Base-by-base conservation (phyloP, 53 echinoderm and acorn worm genomes). In the Arbacia lixula region DNA sequence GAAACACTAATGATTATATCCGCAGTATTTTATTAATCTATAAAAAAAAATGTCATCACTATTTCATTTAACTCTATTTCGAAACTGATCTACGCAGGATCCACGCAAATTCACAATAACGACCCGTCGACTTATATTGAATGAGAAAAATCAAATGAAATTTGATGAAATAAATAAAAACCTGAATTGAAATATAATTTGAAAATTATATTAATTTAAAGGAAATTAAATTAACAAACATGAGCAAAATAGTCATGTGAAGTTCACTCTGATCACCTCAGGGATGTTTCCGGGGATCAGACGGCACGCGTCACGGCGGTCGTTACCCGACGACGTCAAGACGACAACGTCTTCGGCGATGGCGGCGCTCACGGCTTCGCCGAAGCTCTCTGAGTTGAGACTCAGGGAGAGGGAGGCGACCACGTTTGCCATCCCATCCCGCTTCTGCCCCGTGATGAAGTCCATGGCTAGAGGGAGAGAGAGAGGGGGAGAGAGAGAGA, bases 241-340 rank as follows among this genome's bases (percentile, higher is more conserved):
- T 20, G 24, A 58, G 19, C 12, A 50, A 50, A 14, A 12, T 14
- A 14, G 0, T 14, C 0, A 50, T 50, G 12, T 50, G 50, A 12
- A 50, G 19, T 50, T 1, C 12, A 0, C 4, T 32, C 6, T 24
- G 26, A 3, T 40, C 19, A 75, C 75, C 54, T 75, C 75, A 8
- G 54, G 36, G 17, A 75, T 75, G 53, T 75, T 75, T 3, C 75
- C 75, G 2, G 75, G 75, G 2, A 75, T 36, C 8, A 54, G 54
- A 0, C 36, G 33, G 5, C 75, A 75, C 0, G 75, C 75, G 20
- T 75, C 54, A 2, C n/a, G 21, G 4, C 36, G 19, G 24, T 75
- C 75, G 36, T 75, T 75, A n/a, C 75, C 75, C 16, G 75, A 52
- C 36, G 75, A 75, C 28, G 75, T 75, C 9, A 75, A n/a, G 22